Evolutionary conservation across 2,797 vertebrate genomes (phyloP).

Genomic region (Garrulus glandarius): DNA sequence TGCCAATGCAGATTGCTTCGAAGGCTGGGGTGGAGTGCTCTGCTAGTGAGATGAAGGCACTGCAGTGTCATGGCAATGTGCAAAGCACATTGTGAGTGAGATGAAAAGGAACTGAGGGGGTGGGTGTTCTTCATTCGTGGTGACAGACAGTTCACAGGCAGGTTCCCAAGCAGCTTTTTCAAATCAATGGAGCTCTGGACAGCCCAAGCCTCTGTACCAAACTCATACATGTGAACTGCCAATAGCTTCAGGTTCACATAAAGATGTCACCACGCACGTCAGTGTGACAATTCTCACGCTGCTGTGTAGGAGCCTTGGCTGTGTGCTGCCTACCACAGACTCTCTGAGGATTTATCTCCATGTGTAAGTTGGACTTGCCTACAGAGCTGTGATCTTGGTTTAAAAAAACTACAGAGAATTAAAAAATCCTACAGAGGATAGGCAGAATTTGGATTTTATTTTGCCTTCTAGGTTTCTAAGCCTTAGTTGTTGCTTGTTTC

Average conservation of each 20-base stretch:
- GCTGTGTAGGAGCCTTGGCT: background rate
- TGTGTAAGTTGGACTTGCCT: background rate
- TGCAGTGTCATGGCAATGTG: background rate
- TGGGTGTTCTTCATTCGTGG: background rate
- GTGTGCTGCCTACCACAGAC: background rate
- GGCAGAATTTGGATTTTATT: background rate
- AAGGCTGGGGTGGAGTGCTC: background rate
- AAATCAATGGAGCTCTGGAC: background rate
- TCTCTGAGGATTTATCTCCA: background rate
- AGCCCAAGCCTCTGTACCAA: background rate
- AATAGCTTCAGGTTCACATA: background rate
- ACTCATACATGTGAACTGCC: background rate
- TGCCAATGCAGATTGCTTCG: background rate
- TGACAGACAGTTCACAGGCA: background rate
- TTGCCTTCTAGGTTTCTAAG: background rate
- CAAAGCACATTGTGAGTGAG: background rate
- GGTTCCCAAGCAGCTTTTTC: background rate
- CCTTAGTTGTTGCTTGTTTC: background rate
- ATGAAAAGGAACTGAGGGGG: background rate
- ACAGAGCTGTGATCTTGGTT: background rate
- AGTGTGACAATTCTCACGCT: background rate
- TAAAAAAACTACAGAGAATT: background rate
- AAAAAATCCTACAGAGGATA: background rate
- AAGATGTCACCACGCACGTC: background rate
- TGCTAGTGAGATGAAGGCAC: background rate